Base-by-base conservation (phyloP, 2,797 vertebrate species). In the Champsocephalus gunnari region DNA sequence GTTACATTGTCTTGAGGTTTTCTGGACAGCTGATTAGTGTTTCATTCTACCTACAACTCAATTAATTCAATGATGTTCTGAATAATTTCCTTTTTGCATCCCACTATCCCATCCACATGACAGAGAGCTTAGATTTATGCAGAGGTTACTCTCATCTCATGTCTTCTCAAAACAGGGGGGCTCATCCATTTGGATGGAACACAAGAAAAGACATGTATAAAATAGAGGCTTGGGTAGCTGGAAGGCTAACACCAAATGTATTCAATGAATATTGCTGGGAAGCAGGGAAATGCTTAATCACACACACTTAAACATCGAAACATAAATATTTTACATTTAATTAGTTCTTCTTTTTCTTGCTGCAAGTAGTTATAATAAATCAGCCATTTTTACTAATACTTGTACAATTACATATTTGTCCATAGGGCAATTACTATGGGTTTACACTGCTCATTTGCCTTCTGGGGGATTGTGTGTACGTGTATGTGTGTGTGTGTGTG, bases 181-280 rank as follows among this genome's bases (percentile, higher is more conserved):
- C 43, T 77, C 70, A 67, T 83, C 64, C 24, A 80, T 75, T 81
- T 78, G 65, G 64, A 73, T 71, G 57, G 14, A 2, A 47, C 56
- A 43, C 0, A 0, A 53, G 34, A n/a, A 32, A 50, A 59, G 14
- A 57, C 9, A 32, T 17, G 7, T 54, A 41, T 49, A 17, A 73
- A 74, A 70, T 10, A 38, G 10, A 59, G 10, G 9, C 45, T 12
- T 10, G 14, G 32, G 13, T 41, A 54, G 65, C 53, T 75, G 44
- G 2, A 66, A 45, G 53, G 48, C 16, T 47, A 14, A 72, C 55
- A 38, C 2, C 6, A 44, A 51, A 58, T 68, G 2, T 69, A 48
- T 70, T 34, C 32, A 48, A 43, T 65, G 45, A 73, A 17, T 17
- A 19, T 19, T 19, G 19, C 19, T 8, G 5, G 19, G 3, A 13